A percentile compares a stretch with the other conserved stretches of the same genome.
These are phyloP conservation scores for Polylopha cassiicola DNA, from an alignment of 2,888 invertebrate genomes.

Conservation along the genomic window DNA sequence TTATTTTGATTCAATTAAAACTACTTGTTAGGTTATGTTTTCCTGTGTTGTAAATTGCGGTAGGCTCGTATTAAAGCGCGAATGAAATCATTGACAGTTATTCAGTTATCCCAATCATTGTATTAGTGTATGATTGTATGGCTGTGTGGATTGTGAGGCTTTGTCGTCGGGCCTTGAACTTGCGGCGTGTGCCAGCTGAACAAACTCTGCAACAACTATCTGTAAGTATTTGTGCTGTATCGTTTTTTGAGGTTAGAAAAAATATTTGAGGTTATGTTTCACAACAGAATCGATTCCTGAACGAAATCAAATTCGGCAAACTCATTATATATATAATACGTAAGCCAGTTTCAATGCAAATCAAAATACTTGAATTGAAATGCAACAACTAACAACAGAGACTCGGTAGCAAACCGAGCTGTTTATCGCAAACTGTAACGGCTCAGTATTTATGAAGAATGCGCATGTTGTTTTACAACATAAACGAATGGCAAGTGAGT, in stretches of 20 bases:
- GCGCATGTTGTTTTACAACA: conserved; percentile 47
- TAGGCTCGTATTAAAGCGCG: conserved; percentile 26
- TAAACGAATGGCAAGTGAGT: conserved; percentile 56
- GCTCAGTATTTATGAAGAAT: conserved; percentile 11
- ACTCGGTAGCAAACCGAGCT: conserved; percentile 15
- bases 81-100: conserved; percentile 28
- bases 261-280: too few species aligned
- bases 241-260: too few species aligned
- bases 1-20: too few species aligned
- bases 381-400: too few species aligned
- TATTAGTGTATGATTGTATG: conserved; percentile 21
- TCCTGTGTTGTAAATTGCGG: too few species aligned
- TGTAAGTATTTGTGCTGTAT: too few species aligned
- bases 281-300: too few species aligned
- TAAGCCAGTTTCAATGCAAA: too few species aligned
- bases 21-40: too few species aligned
- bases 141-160: conserved; percentile 23
- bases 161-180: conserved; percentile 68
- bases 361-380: too few species aligned
- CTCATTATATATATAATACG: too few species aligned
- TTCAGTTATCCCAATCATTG: conserved; percentile 26
- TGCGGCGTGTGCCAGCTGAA: conserved; percentile 48
- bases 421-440: conserved; percentile 1
- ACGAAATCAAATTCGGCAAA: too few species aligned
- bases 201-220: conserved; percentile 41